phyloP scores from a whole-genome alignment of 2,888 invertebrate genomes.

The Drosophila kambysellisi region DNA sequence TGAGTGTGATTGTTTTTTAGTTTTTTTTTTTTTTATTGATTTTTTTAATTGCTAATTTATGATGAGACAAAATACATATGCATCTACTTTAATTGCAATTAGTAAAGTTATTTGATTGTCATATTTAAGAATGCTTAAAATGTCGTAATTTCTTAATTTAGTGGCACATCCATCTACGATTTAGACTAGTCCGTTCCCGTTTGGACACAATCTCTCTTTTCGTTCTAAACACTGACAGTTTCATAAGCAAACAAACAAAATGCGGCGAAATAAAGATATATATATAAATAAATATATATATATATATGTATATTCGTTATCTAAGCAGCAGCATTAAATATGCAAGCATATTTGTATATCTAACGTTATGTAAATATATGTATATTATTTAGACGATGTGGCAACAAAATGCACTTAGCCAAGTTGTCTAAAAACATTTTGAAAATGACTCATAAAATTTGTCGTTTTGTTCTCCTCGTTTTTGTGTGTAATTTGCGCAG shows the following conservation, averaged over 20 bases:
- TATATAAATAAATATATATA: constrained; percentile 10
- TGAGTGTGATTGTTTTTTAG: constrained; percentile 10
- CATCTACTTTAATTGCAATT: constrained; percentile 5
- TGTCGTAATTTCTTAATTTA: not conserved
- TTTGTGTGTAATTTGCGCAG: constrained; percentile 2
- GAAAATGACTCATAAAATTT: constrained; percentile 14
- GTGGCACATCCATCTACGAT: not conserved
- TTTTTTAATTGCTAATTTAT: constrained; percentile 23
- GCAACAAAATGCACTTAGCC: constrained; percentile 39
- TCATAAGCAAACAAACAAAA: constrained; percentile 56
- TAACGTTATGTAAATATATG: not conserved
- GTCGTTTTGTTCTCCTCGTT: not conserved
- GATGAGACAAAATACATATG: constrained; percentile 5
- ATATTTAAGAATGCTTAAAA: constrained; percentile 10
- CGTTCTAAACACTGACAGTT: constrained; percentile 45
- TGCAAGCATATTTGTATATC: constrained; percentile 15
- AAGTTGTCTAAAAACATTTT: constrained; percentile 42
- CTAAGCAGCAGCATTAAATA: constrained; percentile 49
- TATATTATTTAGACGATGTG: constrained; percentile 11
- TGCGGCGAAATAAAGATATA: constrained; percentile 46
- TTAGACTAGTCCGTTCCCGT: constrained; percentile 10
- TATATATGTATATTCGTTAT: constrained; percentile 42
- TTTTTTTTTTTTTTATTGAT: not conserved
- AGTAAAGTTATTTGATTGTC: constrained; percentile 2
- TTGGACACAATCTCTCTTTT: constrained; percentile 42